phyloP scores from a whole-genome alignment of 2,113 vertebrate species.

The Bufo gargarizans region DNA sequence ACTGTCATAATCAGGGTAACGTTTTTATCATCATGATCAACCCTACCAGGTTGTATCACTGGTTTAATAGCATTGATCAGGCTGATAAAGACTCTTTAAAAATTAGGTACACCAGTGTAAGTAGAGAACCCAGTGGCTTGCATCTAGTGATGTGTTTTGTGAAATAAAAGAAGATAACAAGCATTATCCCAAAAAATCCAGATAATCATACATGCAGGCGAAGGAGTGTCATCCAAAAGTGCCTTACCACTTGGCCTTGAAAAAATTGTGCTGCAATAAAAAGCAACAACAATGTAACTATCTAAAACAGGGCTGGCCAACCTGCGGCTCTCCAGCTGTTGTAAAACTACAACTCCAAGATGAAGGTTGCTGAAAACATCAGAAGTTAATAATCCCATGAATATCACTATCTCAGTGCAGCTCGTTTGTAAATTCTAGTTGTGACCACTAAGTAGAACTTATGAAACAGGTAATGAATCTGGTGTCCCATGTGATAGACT shows the following conservation, averaged over 20 bases:
- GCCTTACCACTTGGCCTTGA: slow-evolving; percentile 49
- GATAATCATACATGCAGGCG: slow-evolving; percentile 14
- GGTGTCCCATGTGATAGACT: not conserved
- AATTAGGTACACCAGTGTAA: not conserved
- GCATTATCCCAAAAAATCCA: not conserved
- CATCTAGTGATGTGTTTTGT: not conserved
- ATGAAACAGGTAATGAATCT: not conserved
- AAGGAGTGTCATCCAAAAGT: not conserved
- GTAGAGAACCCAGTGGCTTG: not conserved
- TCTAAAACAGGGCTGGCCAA: slow-evolving; percentile 7
- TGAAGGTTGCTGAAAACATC: no score
- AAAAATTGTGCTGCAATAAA: slow-evolving; percentile 48
- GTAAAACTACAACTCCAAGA: no score
- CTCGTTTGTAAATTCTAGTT: no score
- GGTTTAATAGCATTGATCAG: no score
- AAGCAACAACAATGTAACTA: slow-evolving; percentile 51
- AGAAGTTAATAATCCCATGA: no score
- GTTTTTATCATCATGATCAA: no score
- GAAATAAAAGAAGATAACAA: slow-evolving; percentile 4
- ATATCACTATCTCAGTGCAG: no score
- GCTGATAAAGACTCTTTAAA: no score
- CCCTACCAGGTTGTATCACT: no score
- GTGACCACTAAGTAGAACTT: not conserved
- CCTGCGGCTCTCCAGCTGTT: no score
- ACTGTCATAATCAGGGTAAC: no score